A percentile compares a stretch with the other conserved stretches of the same genome.
phyloP scores from a whole-genome alignment of 2,888 invertebrate species.

The Drosophila leonis region DNA sequence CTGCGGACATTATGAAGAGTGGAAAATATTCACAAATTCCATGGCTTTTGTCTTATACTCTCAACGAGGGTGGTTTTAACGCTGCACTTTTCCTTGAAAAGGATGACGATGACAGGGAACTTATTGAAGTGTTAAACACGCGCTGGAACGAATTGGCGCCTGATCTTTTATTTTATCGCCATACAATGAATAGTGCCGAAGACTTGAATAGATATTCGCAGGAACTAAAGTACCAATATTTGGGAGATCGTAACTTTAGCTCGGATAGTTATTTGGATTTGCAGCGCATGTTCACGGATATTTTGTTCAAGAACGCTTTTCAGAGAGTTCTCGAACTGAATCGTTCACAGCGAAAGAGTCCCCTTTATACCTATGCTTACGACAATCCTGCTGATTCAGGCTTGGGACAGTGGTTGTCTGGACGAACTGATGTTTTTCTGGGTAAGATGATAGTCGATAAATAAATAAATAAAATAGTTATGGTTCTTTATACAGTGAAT shows the following conservation, averaged over 20 bases:
- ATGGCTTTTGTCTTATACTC: slow-evolving; percentile 88
- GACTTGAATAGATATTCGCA: slow-evolving; percentile 22
- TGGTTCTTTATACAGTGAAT: too few relatives aligned
- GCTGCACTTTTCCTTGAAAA: slow-evolving; percentile 21
- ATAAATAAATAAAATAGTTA: too few relatives aligned
- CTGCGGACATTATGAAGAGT: slow-evolving; percentile 87
- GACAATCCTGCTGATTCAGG: slow-evolving; percentile 87
- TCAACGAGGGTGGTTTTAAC: slow-evolving; percentile 32
- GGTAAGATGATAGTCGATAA: slow-evolving; percentile 84
- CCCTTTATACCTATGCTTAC: slow-evolving; percentile 87
- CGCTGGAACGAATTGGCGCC: slow-evolving; percentile 38
- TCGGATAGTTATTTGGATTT: slow-evolving; percentile 83
- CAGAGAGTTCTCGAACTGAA: slow-evolving; percentile 88
- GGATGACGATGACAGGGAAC: slow-evolving; percentile 5
- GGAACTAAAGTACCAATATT: slow-evolving; percentile 18
- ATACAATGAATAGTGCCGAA: neutral
- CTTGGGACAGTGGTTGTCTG: slow-evolving; percentile 86
- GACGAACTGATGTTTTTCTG: slow-evolving; percentile 85
- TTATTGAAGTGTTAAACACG: slow-evolving; percentile 28
- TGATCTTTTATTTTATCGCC: slow-evolving; percentile 24
- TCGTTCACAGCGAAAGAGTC: slow-evolving; percentile 86
- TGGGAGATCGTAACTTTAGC: slow-evolving; percentile 74
- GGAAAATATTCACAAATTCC: slow-evolving; percentile 89
- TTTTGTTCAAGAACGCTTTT: slow-evolving; percentile 88
- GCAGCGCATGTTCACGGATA: slow-evolving; percentile 88